Conservation (phyloP, 1,140 invertebrate genomes). For the Drosophila pachea region DNA sequence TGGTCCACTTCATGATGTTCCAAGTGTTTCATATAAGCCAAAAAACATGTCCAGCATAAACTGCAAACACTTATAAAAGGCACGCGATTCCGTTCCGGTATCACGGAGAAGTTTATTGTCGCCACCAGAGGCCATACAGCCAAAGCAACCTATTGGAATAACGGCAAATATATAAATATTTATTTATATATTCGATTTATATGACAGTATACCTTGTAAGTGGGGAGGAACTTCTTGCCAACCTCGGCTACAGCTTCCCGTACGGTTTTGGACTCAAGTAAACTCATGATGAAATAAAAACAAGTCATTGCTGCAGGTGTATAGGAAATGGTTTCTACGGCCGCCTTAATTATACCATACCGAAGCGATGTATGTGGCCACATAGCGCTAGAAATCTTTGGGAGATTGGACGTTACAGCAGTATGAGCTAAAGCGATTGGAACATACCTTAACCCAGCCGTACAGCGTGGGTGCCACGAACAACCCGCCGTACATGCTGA, state of each 20-base stretch:
- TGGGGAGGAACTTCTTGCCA: constrained; percentile 87
- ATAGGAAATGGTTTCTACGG: constrained; percentile 90
- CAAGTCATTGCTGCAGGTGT: constrained; percentile 88
- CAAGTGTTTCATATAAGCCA: constrained; percentile 91
- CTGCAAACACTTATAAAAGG: constrained; percentile 91
- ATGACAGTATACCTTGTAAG: constrained; percentile 80
- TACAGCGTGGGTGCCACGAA: constrained; percentile 87
- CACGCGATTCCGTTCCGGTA: constrained; percentile 89
- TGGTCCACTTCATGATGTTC: constrained; percentile 79
- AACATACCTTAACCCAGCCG: constrained; percentile 83
- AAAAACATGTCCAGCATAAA: constrained; percentile 91
- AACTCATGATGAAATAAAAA: constrained; percentile 90
- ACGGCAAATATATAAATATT: not conserved
- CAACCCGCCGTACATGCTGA: constrained; percentile 85
- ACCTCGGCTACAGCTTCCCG: constrained; percentile 85
- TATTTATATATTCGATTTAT: not conserved
- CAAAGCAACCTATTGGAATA: constrained; percentile 83
- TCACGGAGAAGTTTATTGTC: constrained; percentile 88
- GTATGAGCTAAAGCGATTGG: not conserved
- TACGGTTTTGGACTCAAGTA: constrained; percentile 87
- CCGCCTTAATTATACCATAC: constrained; percentile 85
- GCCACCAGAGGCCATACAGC: constrained; percentile 91
- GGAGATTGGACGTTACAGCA: not conserved
- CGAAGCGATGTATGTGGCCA: constrained; percentile 83
- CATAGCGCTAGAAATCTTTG: constrained; percentile 80